Evolutionary conservation across 1,140 invertebrate species (phyloP), one percentile per base, ranked within the genome.

Genomic region (Microplitis demolitor): DNA sequence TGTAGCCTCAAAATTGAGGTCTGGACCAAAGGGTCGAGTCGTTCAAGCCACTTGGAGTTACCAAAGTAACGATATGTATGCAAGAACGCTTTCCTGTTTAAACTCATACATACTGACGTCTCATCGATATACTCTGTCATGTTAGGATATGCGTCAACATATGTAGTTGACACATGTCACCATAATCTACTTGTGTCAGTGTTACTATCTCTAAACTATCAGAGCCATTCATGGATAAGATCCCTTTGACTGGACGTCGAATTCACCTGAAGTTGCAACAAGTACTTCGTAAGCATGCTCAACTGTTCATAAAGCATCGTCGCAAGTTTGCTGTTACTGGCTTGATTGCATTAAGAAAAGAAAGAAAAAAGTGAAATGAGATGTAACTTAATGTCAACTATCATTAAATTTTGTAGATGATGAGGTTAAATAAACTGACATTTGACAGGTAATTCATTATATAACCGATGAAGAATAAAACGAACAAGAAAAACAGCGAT

Each of bases 31-130:
- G 64, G 64, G 53, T 50, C 39, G 75, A 69, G 78, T 74, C 82
- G 74, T 84, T 83, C 73, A 76, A 81, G 77, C 79, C 80, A 85
- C 79, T 79, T 76, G 81, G 80, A 63, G 78, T 79, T 79, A 69
- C 73, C 77, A 82, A 85, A 80, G 72, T 74, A 70, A 75, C 83
- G 78, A 85, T 84, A 85, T 84, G 80, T 85, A 85, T 84, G 84
- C 84, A 81, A 73, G 73, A 69, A 77, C 78, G 71, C 71, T 72
- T 78, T 33, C 31, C 74, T 76, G 79, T 73, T 76, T 74, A 75
- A 79, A 81, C 77, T 82, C 76, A 74, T 80, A 81, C 78, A 79
- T 77, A 75, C 78, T 76, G 78, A 85, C 80, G 83, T 83, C 78
- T 56, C 75, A 63, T 77, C 80, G 81, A 85, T 84, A 24, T 24